phyloP scores from a whole-genome alignment of 1,140 invertebrate genomes.

The Muscidifurax raptorellus region DNA sequence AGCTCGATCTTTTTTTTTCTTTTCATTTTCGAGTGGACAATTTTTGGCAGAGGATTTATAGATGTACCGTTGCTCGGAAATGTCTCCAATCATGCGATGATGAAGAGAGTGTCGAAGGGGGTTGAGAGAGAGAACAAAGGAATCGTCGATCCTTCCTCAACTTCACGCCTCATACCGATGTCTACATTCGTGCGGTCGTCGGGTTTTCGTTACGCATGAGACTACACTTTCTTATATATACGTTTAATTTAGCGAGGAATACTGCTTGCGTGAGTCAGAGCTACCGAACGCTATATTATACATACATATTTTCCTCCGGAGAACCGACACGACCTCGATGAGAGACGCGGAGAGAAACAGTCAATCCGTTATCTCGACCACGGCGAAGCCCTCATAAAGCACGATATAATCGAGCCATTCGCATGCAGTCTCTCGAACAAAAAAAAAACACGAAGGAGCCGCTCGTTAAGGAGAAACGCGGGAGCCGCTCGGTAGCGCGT shows the following conservation, averaged over 20 bases:
- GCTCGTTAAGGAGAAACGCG: slow-evolving; percentile 11
- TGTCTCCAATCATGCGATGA: no score
- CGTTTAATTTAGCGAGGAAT: no score
- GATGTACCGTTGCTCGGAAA: slow-evolving; percentile 8
- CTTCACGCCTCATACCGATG: background rate
- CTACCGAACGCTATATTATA: no score
- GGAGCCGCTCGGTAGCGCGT: slow-evolving; percentile 29
- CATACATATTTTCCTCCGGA: no score
- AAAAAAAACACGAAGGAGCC: background rate
- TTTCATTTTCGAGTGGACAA: background rate
- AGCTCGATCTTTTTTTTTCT: background rate
- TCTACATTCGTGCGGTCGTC: slow-evolving; percentile 29
- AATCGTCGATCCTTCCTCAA: background rate
- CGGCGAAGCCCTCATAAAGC: slow-evolving; percentile 10
- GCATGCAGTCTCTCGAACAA: slow-evolving; percentile 17
- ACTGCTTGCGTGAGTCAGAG: no score
- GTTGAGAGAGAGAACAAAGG: background rate
- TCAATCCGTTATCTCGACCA: background rate
- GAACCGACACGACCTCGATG: no score
- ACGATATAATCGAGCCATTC: slow-evolving; percentile 9
- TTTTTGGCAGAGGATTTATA: background rate
- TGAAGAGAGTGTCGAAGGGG: background rate
- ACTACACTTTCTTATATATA: no score
- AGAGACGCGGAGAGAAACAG: background rate
- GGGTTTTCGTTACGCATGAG: background rate